phyloP scores from a whole-genome alignment of 2,113 vertebrate genomes.

The Sardina pilchardus region DNA sequence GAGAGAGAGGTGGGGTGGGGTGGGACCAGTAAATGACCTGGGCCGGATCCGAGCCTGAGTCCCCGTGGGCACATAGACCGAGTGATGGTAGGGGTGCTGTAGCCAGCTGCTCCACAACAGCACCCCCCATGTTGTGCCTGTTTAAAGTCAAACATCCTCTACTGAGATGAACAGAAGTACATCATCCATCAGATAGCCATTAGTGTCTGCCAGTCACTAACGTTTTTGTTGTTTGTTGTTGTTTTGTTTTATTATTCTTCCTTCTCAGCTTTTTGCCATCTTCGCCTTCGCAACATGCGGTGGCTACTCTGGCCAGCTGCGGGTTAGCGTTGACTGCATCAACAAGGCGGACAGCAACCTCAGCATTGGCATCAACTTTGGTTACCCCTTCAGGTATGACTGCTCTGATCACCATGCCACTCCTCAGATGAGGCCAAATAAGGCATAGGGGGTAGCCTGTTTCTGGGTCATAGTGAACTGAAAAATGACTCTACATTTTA shows the following conservation, averaged over 20 bases:
- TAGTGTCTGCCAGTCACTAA: neutral
- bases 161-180: neutral
- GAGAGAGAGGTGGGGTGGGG: no score
- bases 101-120: no score
- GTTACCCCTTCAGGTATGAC: slow-evolving; percentile 92
- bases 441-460: no score
- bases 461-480: neutral
- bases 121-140: neutral
- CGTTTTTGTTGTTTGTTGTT: neutral
- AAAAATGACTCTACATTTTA: neutral
- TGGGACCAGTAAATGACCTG: no score
- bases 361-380: slow-evolving; percentile 88
- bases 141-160: neutral
- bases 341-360: slow-evolving; percentile 96
- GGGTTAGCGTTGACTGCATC: slow-evolving; percentile 93
- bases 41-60: no score
- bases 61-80: no score
- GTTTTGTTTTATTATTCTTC: slow-evolving; percentile 37
- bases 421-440: no score
- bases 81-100: no score
- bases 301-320: slow-evolving; percentile 92
- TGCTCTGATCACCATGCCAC: no score
- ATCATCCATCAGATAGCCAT: neutral
- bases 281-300: slow-evolving; percentile 99
- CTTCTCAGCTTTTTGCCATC: slow-evolving; percentile 93